Evolutionary conservation across 1,140 invertebrate genomes (phyloP).

Genomic region (Cyclina sinensis): DNA sequence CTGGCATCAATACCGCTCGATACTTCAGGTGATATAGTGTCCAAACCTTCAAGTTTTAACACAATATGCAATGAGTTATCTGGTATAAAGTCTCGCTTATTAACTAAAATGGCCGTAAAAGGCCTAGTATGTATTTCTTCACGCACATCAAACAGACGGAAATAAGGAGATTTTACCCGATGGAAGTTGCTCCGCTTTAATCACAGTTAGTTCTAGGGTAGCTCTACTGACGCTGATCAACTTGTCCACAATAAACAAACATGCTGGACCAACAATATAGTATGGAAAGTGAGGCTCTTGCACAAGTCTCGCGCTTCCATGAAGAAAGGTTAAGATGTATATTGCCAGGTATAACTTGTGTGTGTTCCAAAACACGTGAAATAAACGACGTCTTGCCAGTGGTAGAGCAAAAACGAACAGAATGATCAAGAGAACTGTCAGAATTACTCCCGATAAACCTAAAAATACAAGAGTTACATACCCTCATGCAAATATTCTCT

Average conservation of each 20-base stretch:
- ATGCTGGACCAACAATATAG: conserved; percentile 97
- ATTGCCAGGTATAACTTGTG: conserved; percentile 96
- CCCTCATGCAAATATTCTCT: too few relatives aligned
- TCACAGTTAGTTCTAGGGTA: conserved; percentile 94
- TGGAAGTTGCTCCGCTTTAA: conserved; percentile 98
- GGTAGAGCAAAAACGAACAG: conserved; percentile 99
- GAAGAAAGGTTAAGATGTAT: conserved; percentile 95
- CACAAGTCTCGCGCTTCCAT: conserved; percentile 95
- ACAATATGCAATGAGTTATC: too few relatives aligned
- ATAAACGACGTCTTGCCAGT: conserved; percentile 93
- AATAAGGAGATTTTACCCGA: conserved; percentile 89
- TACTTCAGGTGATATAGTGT: too few relatives aligned
- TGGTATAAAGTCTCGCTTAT: too few relatives aligned
- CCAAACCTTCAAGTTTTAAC: too few relatives aligned
- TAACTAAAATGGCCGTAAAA: too few relatives aligned
- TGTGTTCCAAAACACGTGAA: conserved; percentile 94
- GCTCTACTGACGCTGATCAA: conserved; percentile 91
- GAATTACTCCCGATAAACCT: conserved; percentile 96
- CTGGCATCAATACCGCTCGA: too few relatives aligned
- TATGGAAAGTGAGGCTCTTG: conserved; percentile 95
- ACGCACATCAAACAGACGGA: too few relatives aligned
- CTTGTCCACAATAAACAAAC: conserved; percentile 96
- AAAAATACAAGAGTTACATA: too few relatives aligned
- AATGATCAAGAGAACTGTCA: conserved; percentile 97
- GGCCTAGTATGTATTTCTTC: too few relatives aligned